These are phyloP conservation scores for Notolabrus celidotus DNA, from an alignment of 2,797 vertebrate genomes.

Conservation along the genomic window DNA sequence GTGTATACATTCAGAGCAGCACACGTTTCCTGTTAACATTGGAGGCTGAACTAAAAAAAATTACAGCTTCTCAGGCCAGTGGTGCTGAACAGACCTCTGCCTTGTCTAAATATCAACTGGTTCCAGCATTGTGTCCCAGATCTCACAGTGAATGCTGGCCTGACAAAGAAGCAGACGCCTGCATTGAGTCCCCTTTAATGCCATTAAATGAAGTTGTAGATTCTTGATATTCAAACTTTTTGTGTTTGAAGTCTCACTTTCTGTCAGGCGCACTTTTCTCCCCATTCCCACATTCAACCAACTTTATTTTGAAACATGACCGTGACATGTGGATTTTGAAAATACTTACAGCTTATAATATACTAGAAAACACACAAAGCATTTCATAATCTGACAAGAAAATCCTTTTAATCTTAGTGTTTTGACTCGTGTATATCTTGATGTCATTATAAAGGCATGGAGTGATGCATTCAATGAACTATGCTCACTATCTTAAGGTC, in stretches of 20 bases:
- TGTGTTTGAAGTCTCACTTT: not conserved
- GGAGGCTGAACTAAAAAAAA: slow-evolving; percentile 75
- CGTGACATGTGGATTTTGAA: not conserved
- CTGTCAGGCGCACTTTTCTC: not conserved
- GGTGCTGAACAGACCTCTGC: slow-evolving; percentile 73
- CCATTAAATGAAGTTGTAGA: slow-evolving; percentile 11
- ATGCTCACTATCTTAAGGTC: not conserved
- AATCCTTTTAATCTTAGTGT: slow-evolving; percentile 5
- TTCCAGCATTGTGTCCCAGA: slow-evolving; percentile 72
- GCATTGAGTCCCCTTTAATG: slow-evolving; percentile 25
- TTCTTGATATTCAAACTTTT: slow-evolving; percentile 1
- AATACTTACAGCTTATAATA: not conserved
- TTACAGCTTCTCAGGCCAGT: slow-evolving; percentile 74
- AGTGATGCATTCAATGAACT: slow-evolving; percentile 13
- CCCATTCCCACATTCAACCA: slow-evolving; percentile 3
- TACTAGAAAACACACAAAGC: slow-evolving; percentile 5
- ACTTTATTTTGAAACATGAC: not conserved
- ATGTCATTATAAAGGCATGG: not conserved
- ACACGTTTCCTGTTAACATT: slow-evolving; percentile 83
- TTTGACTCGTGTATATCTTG: not conserved
- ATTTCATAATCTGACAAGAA: not conserved
- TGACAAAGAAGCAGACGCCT: slow-evolving; percentile 28
- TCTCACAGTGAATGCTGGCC: slow-evolving; percentile 41
- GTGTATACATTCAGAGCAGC: slow-evolving; percentile 79
- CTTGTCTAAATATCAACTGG: slow-evolving; percentile 78